Base-by-base conservation (phyloP, 2,113 vertebrate species). In the Pipra filicauda region DNA sequence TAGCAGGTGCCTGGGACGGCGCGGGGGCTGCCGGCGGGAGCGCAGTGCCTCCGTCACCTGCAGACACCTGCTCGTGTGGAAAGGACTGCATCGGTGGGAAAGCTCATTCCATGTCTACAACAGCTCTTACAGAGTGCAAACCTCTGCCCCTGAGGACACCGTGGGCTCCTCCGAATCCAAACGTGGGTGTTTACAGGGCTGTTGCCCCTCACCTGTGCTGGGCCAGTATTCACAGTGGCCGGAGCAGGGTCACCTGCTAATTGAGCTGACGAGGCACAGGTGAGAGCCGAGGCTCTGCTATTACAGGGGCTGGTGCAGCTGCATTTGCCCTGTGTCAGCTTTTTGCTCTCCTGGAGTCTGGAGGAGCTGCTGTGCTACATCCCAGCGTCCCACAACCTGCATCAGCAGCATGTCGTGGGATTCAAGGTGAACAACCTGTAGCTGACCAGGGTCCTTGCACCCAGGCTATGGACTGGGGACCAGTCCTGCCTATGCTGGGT, bases 141-240 rank as follows among this genome's bases (percentile, higher is more conserved):
- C 23, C 49, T 70, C 12, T 16, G 16, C 6, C 41, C 61, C 33
- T 30, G 35, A 61, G 69, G 58, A 39, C 6, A 1, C 26, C 0
- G 4, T 3, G 26, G 33, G 28, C 44, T 83, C 3, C 12, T 65
- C 58, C 55, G 80, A 27, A 51, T 28, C 52, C 35, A 16, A 22
- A 18, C 3, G 0, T 0, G 3, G n/a, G 5, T 22, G 44, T 76
- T 28, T 54, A n/a, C 4, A 0, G 9, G 64, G 28, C 4, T 2
- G 2, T 8, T 11, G 13, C 33, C 9, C 6, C 33, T 43, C 2
- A 0, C 8, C 9, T 8, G 16, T 2, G 0, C 28, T 12, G 18
- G 19, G n/a, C 10, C 5, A 3, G 8, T 31, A 6, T 8, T 26
- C 5, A 15, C 46, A 7, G 12, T 12, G 33, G 12, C 43, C 64